Percentiles rank a stretch among this genome's conserved stretches.
phyloP scores from a whole-genome alignment of 2,797 vertebrate species.

The Otolemur crassicaudatus region DNA sequence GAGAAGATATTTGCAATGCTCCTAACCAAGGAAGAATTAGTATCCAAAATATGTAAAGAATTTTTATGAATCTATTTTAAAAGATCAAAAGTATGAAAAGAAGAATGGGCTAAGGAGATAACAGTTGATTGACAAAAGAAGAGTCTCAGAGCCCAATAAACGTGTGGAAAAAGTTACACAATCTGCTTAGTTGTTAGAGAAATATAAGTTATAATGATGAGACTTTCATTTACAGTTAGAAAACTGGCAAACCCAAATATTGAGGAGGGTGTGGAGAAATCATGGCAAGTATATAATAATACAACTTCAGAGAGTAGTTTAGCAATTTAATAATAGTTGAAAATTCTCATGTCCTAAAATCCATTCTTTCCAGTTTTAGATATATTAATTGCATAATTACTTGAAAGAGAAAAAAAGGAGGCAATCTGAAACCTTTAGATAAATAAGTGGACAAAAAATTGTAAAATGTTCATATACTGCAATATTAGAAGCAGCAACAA shows the following conservation, averaged over 20 bases:
- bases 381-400: background rate
- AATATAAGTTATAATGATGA: background rate
- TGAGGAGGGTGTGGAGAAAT: background rate
- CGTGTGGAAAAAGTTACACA: background rate
- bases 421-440: background rate
- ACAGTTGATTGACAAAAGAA: background rate
- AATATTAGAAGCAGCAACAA: background rate
- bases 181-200: background rate
- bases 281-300: background rate
- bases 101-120: background rate
- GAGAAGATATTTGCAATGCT: background rate
- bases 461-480: background rate
- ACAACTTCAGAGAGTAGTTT: background rate
- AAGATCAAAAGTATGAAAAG: background rate
- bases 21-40: background rate
- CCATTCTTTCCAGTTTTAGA: background rate
- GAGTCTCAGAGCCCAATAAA: background rate
- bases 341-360: background rate
- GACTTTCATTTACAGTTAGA: background rate
- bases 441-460: background rate
- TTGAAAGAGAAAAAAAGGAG: background rate
- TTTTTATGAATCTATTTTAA: conserved; percentile 33
- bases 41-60: conserved; percentile 1
- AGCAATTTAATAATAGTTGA: background rate
- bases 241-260: conserved; percentile 7